Conservation (phyloP, 1,140 invertebrate genomes). For the Aphelenchoides fujianensis region DNA sequence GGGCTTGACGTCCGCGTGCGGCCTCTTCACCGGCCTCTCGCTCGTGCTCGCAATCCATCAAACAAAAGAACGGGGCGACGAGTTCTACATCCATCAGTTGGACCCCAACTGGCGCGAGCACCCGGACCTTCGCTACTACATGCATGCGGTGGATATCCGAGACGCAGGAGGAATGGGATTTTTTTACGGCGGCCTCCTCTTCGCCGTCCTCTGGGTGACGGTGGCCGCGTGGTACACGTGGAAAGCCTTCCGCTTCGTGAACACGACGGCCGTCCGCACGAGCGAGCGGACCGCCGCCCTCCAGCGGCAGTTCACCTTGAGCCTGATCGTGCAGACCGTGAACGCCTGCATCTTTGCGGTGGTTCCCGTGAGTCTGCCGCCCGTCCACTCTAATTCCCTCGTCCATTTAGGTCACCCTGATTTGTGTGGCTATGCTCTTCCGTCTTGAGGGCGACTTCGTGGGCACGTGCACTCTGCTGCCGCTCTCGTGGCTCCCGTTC, state of each 20-base stretch:
- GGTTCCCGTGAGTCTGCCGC: too few relatives aligned
- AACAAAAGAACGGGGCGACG: background rate
- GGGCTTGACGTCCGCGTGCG: background rate
- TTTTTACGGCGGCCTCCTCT: conserved; percentile 11
- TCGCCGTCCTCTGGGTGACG: background rate
- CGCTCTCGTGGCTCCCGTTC: background rate
- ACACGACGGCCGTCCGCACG: too few relatives aligned
- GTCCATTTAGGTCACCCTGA: background rate
- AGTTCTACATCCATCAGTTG: background rate
- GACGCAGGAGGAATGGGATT: background rate
- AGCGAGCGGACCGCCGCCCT: too few relatives aligned
- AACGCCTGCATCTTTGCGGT: too few relatives aligned
- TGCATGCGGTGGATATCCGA: background rate
- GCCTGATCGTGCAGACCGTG: too few relatives aligned
- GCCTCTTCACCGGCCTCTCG: background rate
- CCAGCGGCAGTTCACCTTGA: too few relatives aligned
- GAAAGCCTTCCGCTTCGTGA: background rate
- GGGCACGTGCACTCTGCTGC: background rate
- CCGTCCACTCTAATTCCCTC: background rate
- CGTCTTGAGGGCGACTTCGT: background rate
- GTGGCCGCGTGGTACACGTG: background rate
- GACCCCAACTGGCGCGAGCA: background rate
- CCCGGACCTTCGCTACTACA: background rate
- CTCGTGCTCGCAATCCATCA: background rate
- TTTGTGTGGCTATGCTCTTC: background rate